Conservation (phyloP, 2,797 vertebrate species). For the Syndactyla subalaris region DNA sequence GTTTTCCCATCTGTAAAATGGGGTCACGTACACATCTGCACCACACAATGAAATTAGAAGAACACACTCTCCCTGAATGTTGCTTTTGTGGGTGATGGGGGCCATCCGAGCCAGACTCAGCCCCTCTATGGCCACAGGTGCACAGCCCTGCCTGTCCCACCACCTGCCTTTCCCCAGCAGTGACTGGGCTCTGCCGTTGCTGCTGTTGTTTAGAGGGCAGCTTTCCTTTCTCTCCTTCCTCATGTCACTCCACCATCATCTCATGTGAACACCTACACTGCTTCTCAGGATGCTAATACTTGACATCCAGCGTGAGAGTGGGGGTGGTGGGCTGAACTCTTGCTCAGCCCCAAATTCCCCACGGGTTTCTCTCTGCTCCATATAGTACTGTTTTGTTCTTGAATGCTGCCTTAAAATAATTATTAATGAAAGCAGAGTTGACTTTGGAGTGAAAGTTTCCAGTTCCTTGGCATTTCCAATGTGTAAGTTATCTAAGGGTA, state of each 20-base stretch:
- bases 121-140: accelerated
- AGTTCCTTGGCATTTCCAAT: neutral
- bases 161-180: accelerated
- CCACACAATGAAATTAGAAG: neutral
- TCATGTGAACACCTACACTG: accelerated
- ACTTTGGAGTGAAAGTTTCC: slow-evolving; percentile 4
- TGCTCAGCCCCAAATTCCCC: neutral
- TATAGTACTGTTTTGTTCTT: slow-evolving; percentile 1
- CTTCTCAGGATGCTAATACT: neutral
- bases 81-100: no score
- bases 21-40: neutral
- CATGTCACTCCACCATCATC: neutral
- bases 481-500: slow-evolving; percentile 15
- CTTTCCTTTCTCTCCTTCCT: neutral
- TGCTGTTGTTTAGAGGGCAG: neutral
- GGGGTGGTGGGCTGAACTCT: neutral
- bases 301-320: neutral
- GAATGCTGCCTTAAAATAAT: slow-evolving; percentile 18
- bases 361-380: neutral
- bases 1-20: neutral
- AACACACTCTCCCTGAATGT: neutral
- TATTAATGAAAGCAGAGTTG: slow-evolving; percentile 56
- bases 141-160: neutral
- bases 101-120: neutral
- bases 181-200: accelerated